Conservation (phyloP, 2,113 vertebrate genomes). For the Gymnobelideus leadbeateri region DNA sequence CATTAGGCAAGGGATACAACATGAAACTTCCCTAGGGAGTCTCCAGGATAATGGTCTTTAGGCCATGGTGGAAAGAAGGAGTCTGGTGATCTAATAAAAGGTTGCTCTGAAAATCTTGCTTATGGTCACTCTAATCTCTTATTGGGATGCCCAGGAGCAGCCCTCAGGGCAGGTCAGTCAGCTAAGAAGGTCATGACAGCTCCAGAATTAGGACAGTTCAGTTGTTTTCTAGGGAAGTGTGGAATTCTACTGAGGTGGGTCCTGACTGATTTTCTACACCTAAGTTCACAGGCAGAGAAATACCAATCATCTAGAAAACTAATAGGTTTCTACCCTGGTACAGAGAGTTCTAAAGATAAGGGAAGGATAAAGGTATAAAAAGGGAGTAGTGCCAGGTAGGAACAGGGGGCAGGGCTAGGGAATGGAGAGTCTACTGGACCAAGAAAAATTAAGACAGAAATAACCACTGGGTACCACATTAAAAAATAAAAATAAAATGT, state of each 20-base stretch:
- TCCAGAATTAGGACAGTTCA: not conserved
- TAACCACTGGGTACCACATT: not conserved
- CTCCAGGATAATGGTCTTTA: not conserved
- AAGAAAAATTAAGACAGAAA: not conserved
- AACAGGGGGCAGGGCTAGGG: not conserved
- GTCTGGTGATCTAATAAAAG: not conserved
- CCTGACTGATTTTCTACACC: not conserved
- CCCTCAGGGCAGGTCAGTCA: not conserved
- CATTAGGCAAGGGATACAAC: not conserved
- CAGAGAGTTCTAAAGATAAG: not conserved
- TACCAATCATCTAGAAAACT: not conserved
- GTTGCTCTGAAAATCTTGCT: not conserved
- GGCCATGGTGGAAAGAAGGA: not conserved
- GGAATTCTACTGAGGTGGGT: not conserved
- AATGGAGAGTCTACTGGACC: not conserved
- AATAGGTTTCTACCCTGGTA: not conserved
- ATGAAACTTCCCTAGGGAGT: not conserved
- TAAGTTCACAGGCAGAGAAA: not conserved
- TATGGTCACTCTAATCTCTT: not conserved
- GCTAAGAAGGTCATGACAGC: not conserved
- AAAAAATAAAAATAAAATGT: constrained; percentile 19
- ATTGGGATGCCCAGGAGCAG: not conserved
- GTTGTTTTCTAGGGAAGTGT: not conserved
- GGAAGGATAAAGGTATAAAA: not conserved
- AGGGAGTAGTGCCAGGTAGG: not conserved